A percentile compares a stretch with the other conserved stretches of the same genome.
Conservation (phyloP, 2,888 invertebrate genomes). For the Cactoblastis cactorum region DNA sequence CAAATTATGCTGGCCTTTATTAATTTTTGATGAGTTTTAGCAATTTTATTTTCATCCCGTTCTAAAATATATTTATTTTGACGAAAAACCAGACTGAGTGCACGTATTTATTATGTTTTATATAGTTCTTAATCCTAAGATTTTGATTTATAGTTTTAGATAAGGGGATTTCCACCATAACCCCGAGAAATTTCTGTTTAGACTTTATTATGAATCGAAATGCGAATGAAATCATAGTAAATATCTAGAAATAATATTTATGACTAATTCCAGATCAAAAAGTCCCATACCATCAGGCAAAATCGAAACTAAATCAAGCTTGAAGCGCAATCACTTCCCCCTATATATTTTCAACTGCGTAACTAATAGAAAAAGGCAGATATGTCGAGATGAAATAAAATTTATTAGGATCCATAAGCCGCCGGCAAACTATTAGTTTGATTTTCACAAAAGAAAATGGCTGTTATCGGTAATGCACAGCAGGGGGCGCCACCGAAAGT, state of each 20-base stretch:
- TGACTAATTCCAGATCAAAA: no score
- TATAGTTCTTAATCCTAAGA: no score
- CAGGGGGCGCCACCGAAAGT: constrained; percentile 30
- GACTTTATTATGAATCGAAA: no score
- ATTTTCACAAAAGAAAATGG: constrained; percentile 55
- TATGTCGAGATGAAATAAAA: constrained; percentile 55
- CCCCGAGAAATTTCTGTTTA: no score
- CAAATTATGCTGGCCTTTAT: not conserved
- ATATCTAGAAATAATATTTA: no score
- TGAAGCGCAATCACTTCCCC: constrained; percentile 28
- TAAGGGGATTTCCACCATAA: no score
- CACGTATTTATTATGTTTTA: no score
- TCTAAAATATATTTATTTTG: not conserved
- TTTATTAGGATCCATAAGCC: constrained; percentile 54
- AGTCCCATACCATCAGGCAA: no score
- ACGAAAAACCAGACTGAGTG: no score
- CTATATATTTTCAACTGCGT: constrained; percentile 26
- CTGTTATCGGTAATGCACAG: constrained; percentile 39
- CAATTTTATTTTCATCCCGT: not conserved
- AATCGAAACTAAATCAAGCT: not conserved
- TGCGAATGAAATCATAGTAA: no score
- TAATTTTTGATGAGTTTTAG: not conserved
- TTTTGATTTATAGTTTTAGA: no score
- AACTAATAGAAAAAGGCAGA: constrained; percentile 56
- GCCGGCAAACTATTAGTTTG: constrained; percentile 55